phyloP scores from a whole-genome alignment of 2,888 invertebrate genomes.

The Platypus cylindrus region DNA sequence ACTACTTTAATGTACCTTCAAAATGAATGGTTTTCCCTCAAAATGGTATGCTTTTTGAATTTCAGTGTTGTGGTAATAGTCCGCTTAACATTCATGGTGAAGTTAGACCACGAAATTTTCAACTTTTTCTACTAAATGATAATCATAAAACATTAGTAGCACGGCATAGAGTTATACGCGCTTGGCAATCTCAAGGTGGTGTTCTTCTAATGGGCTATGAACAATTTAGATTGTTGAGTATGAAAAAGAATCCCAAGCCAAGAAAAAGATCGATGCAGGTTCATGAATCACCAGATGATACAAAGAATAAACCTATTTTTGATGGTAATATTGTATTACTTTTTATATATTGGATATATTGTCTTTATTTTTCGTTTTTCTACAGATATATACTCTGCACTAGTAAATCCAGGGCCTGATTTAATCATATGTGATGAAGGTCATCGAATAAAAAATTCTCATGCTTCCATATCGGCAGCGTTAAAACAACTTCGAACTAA shows the following conservation, averaged over 20 bases:
- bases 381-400: conserved; percentile 66
- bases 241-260: conserved; percentile 57
- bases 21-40: neutral
- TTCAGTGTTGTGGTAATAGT: too few species aligned
- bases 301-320: conserved; percentile 57
- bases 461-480: conserved; percentile 91
- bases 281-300: conserved; percentile 42
- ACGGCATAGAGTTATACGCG: conserved; percentile 71
- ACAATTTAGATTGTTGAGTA: conserved; percentile 79
- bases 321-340: conserved; percentile 41
- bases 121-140: conserved; percentile 84
- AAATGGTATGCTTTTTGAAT: neutral
- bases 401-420: conserved; percentile 87
- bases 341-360: conserved; percentile 2
- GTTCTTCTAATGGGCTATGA: conserved; percentile 96
- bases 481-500: conserved; percentile 91
- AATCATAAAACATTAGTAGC: conserved; percentile 83
- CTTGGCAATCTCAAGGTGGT: conserved; percentile 82
- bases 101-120: conserved; percentile 68
- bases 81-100: conserved; percentile 49
- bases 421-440: conserved; percentile 93
- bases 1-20: neutral
- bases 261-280: conserved; percentile 42
- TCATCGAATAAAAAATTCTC: conserved; percentile 95
- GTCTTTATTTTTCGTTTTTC: conserved; percentile 16